phyloP scores from a whole-genome alignment of 30 jellyfish, hydroid and myxozoan species.

The Aurelia sp. region DNA sequence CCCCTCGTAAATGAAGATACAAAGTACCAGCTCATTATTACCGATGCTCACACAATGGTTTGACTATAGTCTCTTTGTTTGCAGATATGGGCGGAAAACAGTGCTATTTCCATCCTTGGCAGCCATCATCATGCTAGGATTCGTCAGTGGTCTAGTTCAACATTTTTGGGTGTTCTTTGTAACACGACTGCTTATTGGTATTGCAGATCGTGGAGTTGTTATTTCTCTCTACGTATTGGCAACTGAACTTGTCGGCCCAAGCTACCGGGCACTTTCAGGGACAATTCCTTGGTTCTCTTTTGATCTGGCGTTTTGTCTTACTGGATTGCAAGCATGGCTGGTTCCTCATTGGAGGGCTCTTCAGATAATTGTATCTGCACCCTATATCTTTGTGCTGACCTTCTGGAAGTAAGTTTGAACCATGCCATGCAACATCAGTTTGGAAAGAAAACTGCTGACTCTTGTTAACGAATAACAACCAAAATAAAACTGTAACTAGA shows the following conservation, averaged over 20 bases:
- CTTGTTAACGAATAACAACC: too few species aligned
- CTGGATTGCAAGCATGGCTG: constrained; percentile 92
- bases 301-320: constrained; percentile 76
- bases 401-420: constrained; percentile 77
- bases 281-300: constrained; percentile 88
- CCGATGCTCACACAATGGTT: too few species aligned
- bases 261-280: constrained; percentile 87
- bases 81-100: constrained; percentile 87
- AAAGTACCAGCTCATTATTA: too few species aligned
- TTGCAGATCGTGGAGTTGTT: constrained; percentile 95
- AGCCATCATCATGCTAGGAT: constrained; percentile 72
- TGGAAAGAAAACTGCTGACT: too few species aligned
- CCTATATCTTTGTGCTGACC: constrained; percentile 67
- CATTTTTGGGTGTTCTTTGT: constrained; percentile 84
- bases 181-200: constrained; percentile 79
- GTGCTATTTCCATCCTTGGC: constrained; percentile 88
- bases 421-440: too few species aligned
- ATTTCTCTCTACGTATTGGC: constrained; percentile 90
- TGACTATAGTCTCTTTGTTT: not conserved
- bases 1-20: too few species aligned
- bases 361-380: constrained; percentile 80
- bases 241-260: constrained; percentile 94
- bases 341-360: constrained; percentile 89
- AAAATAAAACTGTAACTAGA: too few species aligned
- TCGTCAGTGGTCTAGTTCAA: constrained; percentile 71